phyloP scores from a whole-genome alignment of 2,888 invertebrate species.

The Hyalella azteca region DNA sequence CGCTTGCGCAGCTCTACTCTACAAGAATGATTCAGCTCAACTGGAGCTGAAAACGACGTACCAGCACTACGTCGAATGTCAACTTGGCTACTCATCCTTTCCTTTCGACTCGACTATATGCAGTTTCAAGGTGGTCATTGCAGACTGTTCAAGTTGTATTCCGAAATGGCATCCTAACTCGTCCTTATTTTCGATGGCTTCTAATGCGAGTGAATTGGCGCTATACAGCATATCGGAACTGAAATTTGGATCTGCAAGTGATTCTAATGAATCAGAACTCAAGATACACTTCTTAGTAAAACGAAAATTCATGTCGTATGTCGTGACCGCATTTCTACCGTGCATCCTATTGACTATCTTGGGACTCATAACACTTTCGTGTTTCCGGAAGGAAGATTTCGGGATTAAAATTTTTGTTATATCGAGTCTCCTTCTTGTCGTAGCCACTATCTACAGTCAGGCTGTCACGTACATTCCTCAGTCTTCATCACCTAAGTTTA shows the following conservation, averaged over 20 bases:
- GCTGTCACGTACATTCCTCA: background rate
- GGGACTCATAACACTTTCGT: background rate
- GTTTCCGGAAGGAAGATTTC: slow-evolving; percentile 15
- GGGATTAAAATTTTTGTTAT: background rate
- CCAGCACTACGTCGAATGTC: background rate
- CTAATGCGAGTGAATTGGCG: background rate
- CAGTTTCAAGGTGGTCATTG: background rate
- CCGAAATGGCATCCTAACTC: background rate
- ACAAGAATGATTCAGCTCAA: background rate
- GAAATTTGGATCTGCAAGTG: background rate
- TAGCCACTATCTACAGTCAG: slow-evolving; percentile 14
- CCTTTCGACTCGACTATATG: slow-evolving; percentile 32
- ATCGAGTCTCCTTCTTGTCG: background rate
- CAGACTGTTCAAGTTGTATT: background rate
- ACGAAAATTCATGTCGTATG: slow-evolving; percentile 2
- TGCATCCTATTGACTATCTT: slow-evolving; percentile 11
- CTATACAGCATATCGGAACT: background rate
- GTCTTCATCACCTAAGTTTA: background rate
- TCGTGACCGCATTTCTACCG: slow-evolving; percentile 24
- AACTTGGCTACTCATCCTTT: background rate
- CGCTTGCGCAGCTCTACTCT: slow-evolving; percentile 17
- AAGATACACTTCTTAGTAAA: background rate
- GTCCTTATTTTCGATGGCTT: background rate
- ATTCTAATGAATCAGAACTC: background rate
- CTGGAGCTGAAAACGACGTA: background rate